Conservation (phyloP, 2,113 vertebrate species). For the Garra rufa region DNA sequence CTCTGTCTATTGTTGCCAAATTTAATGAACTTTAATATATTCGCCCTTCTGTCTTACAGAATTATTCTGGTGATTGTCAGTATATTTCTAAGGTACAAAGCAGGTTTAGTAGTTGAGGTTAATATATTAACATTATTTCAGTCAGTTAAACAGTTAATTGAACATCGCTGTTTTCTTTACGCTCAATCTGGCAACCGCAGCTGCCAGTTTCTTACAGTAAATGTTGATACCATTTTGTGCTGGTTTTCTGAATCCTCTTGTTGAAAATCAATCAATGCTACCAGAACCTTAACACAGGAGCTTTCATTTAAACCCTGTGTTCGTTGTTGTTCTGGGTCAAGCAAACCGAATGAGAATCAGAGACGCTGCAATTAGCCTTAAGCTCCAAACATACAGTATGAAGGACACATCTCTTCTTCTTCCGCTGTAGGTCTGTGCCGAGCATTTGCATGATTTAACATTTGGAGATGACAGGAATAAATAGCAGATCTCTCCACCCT, state of each 20-base stretch:
- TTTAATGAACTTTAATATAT: too few relatives aligned
- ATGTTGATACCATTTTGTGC: background rate
- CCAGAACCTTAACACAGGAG: background rate
- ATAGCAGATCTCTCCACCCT: conserved; percentile 45
- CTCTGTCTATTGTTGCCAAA: background rate
- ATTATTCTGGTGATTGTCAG: too few relatives aligned
- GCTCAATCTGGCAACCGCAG: background rate
- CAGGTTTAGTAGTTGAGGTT: background rate
- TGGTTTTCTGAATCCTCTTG: background rate
- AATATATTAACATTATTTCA: background rate
- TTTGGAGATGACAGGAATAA: conserved; percentile 55
- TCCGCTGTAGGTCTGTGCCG: background rate
- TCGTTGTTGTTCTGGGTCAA: background rate
- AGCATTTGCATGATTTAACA: conserved; percentile 50
- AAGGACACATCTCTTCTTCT: conserved; percentile 15
- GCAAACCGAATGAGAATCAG: conserved; percentile 10
- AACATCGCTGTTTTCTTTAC: background rate
- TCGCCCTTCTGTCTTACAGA: too few relatives aligned
- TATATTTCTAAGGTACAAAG: too few relatives aligned
- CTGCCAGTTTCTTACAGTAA: background rate
- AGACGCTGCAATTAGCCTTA: conserved; percentile 16
- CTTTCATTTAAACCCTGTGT: background rate
- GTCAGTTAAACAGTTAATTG: background rate
- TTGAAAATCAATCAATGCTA: background rate
- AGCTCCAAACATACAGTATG: background rate